Base-by-base conservation (phyloP, 1,140 invertebrate species). In the Atopsyche davidsoni region DNA sequence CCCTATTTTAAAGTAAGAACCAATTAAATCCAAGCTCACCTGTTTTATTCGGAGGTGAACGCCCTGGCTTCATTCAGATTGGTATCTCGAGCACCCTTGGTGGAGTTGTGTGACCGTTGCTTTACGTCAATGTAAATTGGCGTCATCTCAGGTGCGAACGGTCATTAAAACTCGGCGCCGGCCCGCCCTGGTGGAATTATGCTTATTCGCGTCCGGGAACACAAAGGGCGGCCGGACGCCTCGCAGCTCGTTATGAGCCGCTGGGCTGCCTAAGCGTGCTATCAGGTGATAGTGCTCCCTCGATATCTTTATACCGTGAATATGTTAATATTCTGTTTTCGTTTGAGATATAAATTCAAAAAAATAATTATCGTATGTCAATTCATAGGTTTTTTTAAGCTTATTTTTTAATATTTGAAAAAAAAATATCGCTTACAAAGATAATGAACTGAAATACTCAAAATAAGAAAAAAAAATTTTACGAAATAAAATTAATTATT, bases 131-230 rank as follows among this genome's bases (percentile, higher is more conserved):
- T 43, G 41, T 22, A 43, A 43, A 43, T 43, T 43, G 24, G 41
- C 10, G 14, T 43, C 21, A 43, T 25, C 24, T 7, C 23, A 25
- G 17, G 41, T 4, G 41, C 17, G 17, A 22, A 18, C 17, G 36
- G 36, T 39, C 36, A 39, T 39, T 39, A 39, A 39, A 39, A 39
- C 18, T 18, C 16, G 16, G 2, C 36, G 16, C 36, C 36, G 36
- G 14, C n/a, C 24, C 6, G n/a, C 24, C 23, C 32, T 18, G 44
- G 14, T 16, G 44, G 24, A 43, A 43, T 43, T 40, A 48, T 48
- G 46, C 46, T 48, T 48, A 48, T 48, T 48, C 40, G 35, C 19
- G 38, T 48, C 46, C 46, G 46, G 46, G 2, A 18, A 17, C 38
- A 48, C 31, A 45, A 45, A 45, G 46, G 46, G 16, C n/a, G 24